Base-by-base conservation (phyloP, 2,888 invertebrate species). In the Spicauda simplicius region DNA sequence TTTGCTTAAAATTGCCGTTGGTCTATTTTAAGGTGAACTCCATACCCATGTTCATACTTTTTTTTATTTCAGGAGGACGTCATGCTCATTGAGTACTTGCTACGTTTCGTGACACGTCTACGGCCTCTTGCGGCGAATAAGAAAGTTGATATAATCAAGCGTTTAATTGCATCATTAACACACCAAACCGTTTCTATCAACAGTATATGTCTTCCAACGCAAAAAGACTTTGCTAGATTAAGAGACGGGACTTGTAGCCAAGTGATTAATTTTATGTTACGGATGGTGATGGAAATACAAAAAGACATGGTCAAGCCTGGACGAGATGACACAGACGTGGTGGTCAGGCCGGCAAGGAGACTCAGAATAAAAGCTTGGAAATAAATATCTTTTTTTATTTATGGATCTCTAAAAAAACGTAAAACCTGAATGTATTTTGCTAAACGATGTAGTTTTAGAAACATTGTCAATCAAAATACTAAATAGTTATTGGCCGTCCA, bases 21-120 rank as follows among this genome's bases (percentile, higher is more conserved):
- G 5, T 25, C 25, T 25, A 25, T 25, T 25, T 25, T 25, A 2
- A 4, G 25, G 5, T 25, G 25, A 5, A 25, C 5, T 25, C 25
- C 25, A 25, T 25, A 25, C 25, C n/a, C n/a, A n/a, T n/a, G n/a
- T n/a, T 25, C 5, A 25, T 5, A 25, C 5, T 25, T 25, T 5
- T 10, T 33, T 33, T 8, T 33, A 33, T 33, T 90, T 57, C 86
- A 96, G 96, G 95, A 94, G 76, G 94, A 95, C 71, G 93, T 95
- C 69, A 95, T 95, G 78, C 93, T 96, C 0, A 79, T 96, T n/a
- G 97, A 97, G 81, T 97, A 97, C 81, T 80, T 97, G 8, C 84
- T 96, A 11, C 94, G 96, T 71, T 96, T 97, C 79, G 84, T 96
- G 37, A 94, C 94, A 8, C 95, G 96, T 65, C 86, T 97, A 2